These are phyloP conservation scores for Drosophila sordidapex DNA, from an alignment of 2,888 invertebrate genomes.

Conservation along the genomic window DNA sequence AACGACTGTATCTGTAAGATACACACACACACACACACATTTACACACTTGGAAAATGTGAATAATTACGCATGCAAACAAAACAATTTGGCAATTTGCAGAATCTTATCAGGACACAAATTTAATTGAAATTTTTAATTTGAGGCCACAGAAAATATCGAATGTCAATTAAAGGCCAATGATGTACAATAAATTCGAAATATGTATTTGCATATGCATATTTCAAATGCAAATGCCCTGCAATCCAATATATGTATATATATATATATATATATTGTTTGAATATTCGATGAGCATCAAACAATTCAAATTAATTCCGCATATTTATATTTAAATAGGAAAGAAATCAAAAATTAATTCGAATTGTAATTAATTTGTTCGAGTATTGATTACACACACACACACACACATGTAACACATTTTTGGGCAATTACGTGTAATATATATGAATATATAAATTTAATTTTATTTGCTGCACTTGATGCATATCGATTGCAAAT, in stretches of 20 bases:
- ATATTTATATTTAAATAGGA: slow-evolving; percentile 59
- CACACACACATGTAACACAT: not conserved
- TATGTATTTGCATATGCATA: not conserved
- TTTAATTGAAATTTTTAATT: slow-evolving; percentile 64
- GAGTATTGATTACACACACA: slow-evolving; percentile 15
- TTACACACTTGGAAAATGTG: not conserved
- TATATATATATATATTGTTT: no score
- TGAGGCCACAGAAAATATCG: slow-evolving; percentile 30
- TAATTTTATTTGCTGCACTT: slow-evolving; percentile 16
- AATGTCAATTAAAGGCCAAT: slow-evolving; percentile 44
- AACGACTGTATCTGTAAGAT: slow-evolving; percentile 41
- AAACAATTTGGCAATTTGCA: slow-evolving; percentile 37
- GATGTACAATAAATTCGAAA: slow-evolving; percentile 5
- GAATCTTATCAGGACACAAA: slow-evolving; percentile 18
- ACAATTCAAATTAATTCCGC: slow-evolving; percentile 63
- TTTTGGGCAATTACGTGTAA: slow-evolving; percentile 42
- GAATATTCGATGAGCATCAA: slow-evolving; percentile 7
- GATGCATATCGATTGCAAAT: slow-evolving; percentile 25
- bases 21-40: slow-evolving; percentile 11
- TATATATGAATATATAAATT: not conserved
- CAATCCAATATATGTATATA: not conserved
- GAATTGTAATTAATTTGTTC: slow-evolving; percentile 66
- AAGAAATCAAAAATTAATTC: slow-evolving; percentile 70
- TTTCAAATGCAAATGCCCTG: slow-evolving; percentile 1
- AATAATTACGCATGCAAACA: slow-evolving; percentile 49